Evolutionary conservation across 2,888 invertebrate species (phyloP).

Genomic region (Barypeithes pellucidus): DNA sequence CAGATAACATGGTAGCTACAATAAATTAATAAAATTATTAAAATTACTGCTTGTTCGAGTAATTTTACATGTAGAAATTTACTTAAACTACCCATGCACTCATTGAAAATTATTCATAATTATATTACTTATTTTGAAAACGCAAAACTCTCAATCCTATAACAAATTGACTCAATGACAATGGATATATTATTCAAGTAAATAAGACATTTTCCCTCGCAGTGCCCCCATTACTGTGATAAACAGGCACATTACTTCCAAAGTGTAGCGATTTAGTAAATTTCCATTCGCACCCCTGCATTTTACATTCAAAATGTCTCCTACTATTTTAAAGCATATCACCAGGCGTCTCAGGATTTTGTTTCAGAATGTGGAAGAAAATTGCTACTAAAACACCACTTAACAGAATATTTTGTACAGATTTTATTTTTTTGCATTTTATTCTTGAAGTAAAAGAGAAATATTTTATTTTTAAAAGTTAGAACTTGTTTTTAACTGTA

Average conservation of each 20-base stretch:
- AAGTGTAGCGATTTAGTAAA: constrained; percentile 56
- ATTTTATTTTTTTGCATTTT: background rate
- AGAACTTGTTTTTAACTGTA: no score
- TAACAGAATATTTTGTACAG: constrained; percentile 18
- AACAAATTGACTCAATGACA: constrained; percentile 47
- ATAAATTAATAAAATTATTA: no score
- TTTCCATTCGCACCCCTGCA: constrained; percentile 54
- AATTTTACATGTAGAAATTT: no score
- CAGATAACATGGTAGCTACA: no score
- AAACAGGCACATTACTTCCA: constrained; percentile 55
- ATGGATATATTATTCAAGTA: constrained; percentile 49
- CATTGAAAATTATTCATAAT: no score
- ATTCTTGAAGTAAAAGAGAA: no score
- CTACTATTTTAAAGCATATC: constrained; percentile 48
- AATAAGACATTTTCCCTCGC: constrained; percentile 51
- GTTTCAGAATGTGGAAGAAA: constrained; percentile 43
- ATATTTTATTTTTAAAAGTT: no score
- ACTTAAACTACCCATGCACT: no score
- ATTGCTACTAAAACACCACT: constrained; percentile 31
- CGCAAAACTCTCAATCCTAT: constrained; percentile 2
- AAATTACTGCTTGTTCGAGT: no score
- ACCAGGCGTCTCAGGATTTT: constrained; percentile 38
- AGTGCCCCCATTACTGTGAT: constrained; percentile 52
- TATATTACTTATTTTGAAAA: background rate
- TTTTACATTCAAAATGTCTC: constrained; percentile 53